Evolutionary conservation across 2,113 vertebrate genomes (phyloP), one percentile per base, ranked within the genome.

Genomic region (Salvelinus namaycush): DNA sequence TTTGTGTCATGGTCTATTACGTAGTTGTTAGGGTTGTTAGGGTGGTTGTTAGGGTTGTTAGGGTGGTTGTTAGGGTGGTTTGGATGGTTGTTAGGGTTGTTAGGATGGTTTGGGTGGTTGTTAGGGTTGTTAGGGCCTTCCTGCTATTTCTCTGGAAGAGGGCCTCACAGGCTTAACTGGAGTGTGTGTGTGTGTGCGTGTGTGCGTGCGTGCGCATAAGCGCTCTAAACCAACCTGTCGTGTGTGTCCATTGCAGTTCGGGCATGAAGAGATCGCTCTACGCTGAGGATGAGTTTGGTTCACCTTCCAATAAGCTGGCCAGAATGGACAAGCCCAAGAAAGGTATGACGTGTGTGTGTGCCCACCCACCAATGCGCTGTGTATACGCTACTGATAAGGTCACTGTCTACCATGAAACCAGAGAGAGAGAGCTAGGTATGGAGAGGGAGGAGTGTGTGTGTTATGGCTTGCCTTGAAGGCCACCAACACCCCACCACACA

Each of bases 311-410:
- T 82, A 99, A 99, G 85, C 88, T 97, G 89, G 5, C 92, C 9
- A 94, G 97, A 90, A 73, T 84, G 84, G 97, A 98, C 4, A 97
- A 98, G 70, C 95, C 96, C 13, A 98, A 97, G 91, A 96, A 96
- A 97, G 97, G 98, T 99, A 91, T 27, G 48, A 39, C 73, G 64
- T 67, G 49, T 79, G 44, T 44, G 77, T 51, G 71, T 75, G 39
- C 77, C 66, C 71, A 75, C 77, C 39, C 9, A 11, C 39, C 39
- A 11, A 44, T 44, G 39, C 39, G 16, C 12, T 57, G 24, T 76
- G 65, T 68, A 68, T 71, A 16, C 39, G 12, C 39, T 44, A 44
- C 39, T 44, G 39, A 44, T 31, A 57, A 57, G 54, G 9, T 57
- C 39, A 44, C 39, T 44, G 9, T 44, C 9, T 3, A 44, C 0